Evolutionary conservation across 2,888 invertebrate genomes (phyloP).

Genomic region (Thera britannica): DNA sequence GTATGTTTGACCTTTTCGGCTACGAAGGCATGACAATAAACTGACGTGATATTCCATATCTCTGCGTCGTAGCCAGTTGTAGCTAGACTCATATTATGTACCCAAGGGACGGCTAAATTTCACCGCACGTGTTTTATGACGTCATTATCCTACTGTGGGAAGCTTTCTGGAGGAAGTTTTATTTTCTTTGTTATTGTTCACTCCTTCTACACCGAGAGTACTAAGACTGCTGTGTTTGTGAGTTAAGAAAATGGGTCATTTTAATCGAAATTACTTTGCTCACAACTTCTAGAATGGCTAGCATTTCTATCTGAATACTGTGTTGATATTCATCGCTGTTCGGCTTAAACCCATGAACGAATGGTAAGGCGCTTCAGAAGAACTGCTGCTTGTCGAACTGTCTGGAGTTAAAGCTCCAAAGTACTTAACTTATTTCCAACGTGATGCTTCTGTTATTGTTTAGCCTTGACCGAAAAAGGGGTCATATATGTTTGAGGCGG

Average conservation of each 20-base stretch:
- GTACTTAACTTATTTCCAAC: no score
- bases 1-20: conserved; percentile 13
- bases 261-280: no score
- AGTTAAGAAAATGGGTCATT: neutral
- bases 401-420: no score
- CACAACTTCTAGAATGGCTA: no score
- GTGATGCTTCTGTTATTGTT: no score
- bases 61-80: conserved; percentile 8
- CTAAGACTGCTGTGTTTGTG: neutral
- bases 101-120: conserved; percentile 31
- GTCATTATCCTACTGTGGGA: conserved; percentile 33
- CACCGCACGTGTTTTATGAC: conserved; percentile 37
- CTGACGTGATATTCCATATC: conserved; percentile 12
- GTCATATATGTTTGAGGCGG: no score
- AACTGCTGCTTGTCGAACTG: no score
- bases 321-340: no score
- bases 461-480: no score
- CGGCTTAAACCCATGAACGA: no score
- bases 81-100: conserved; percentile 22
- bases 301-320: no score
- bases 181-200: conserved; percentile 31
- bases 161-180: conserved; percentile 24
- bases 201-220: conserved; percentile 12
- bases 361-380: no score
- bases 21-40: conserved; percentile 8